These are phyloP conservation scores for Phoxinus phoxinus DNA, from an alignment of 2,113 vertebrate genomes.

Conservation along the genomic window DNA sequence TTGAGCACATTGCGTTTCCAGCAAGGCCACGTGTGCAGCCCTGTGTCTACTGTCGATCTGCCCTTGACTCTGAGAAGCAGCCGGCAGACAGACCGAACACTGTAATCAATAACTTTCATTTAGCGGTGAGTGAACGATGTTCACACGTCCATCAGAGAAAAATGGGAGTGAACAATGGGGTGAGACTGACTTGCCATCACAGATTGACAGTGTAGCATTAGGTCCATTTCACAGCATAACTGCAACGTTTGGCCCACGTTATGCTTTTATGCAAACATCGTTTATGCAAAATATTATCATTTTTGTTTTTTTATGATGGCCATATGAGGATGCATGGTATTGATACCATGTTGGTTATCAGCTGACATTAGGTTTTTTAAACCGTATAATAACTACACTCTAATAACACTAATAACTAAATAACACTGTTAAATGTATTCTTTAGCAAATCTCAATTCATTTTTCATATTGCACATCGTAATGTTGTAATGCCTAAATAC, in stretches of 20 bases:
- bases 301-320: neutral
- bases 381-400: too few relatives aligned
- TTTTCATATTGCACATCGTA: neutral
- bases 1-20: constrained; percentile 48
- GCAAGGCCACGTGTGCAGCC: neutral
- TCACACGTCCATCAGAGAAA: constrained; percentile 27
- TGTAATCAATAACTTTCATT: constrained; percentile 49
- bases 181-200: neutral
- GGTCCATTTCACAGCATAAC: neutral
- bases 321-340: neutral
- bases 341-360: neutral
- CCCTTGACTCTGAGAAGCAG: neutral
- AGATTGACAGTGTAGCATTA: constrained; percentile 22
- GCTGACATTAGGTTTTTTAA: neutral
- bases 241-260: neutral
- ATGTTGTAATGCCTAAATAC: neutral
- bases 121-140: constrained; percentile 25
- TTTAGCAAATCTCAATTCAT: too few relatives aligned
- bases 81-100: neutral
- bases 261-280: neutral
- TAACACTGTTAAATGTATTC: too few relatives aligned
- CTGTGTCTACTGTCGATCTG: neutral
- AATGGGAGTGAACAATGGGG: constrained; percentile 11
- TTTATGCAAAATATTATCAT: neutral
- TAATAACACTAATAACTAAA: too few relatives aligned